Conservation (phyloP, 2,113 vertebrate genomes). For the Sinocyclocheilus maitianheensis region DNA sequence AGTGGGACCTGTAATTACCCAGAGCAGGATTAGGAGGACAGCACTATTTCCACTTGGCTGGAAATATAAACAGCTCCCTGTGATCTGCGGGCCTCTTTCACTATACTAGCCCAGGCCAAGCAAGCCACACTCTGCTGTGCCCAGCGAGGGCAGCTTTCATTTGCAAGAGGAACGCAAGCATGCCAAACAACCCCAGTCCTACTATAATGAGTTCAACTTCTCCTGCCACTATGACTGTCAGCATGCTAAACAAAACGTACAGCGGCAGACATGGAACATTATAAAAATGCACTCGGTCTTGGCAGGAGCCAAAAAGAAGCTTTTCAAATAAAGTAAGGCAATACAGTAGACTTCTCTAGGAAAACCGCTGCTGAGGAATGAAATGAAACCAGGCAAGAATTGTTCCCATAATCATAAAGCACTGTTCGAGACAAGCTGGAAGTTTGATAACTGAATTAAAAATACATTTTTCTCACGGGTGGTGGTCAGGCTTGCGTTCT, state of each 20-base stretch:
- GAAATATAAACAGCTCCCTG: conserved; percentile 65
- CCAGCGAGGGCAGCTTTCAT: neutral
- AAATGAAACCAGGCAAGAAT: conserved; percentile 16
- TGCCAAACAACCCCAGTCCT: conserved; percentile 48
- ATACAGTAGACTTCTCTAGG: conserved; percentile 46
- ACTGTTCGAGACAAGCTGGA: neutral
- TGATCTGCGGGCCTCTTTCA: conserved; percentile 61
- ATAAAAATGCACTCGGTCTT: neutral
- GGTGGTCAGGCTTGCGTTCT: neutral
- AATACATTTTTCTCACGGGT: neutral
- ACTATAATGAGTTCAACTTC: conserved; percentile 43
- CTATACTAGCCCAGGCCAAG: neutral
- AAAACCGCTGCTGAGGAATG: neutral
- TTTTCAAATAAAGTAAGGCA: neutral
- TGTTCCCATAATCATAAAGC: neutral
- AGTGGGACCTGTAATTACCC: conserved; percentile 71
- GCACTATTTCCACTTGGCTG: conserved; percentile 41
- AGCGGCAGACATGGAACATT: conserved; percentile 2
- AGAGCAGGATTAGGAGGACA: conserved; percentile 65
- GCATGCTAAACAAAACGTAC: conserved; percentile 10
- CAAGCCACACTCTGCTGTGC: conserved; percentile 29
- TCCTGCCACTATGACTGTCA: conserved; percentile 52
- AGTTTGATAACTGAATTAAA: conserved; percentile 26
- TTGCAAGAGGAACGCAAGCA: conserved; percentile 32
- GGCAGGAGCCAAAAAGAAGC: neutral